Evolutionary conservation across 2,797 vertebrate species (phyloP), one percentile per base, ranked within the genome.

Genomic region (Galagoides demidoff): DNA sequence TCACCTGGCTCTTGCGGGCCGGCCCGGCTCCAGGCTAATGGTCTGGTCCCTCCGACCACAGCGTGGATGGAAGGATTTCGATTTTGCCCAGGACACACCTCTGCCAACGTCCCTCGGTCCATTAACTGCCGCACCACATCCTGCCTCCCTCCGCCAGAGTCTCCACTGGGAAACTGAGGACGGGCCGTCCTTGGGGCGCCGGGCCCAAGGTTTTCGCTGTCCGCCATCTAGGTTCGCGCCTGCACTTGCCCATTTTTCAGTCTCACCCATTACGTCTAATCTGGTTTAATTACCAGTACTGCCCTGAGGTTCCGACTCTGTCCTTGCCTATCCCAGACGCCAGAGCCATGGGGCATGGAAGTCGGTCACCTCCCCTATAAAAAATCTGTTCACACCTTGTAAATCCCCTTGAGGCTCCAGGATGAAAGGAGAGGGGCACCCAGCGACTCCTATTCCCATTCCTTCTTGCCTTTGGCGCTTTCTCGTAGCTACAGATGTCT

Each of bases 21-120:
- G 25, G 88, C 88, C 94, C 2, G 95, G 91, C 96, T 97, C 97
- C 97, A 96, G 92, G 85, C 74, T 97, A 98, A 97, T 97, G 96
- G 95, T 95, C 96, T 94, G 61, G 88, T 95, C 76, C 27, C 96
- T 98, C 97, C 96, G 96, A 74, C 97, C 97, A 84, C 97, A 98
- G 79, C 57, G 70, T 77, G 91, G 97, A 97, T 91, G 74, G 86
- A 7, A 95, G 82, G 68, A 94, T 85, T 98, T 98, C 97, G 97
- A 98, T 97, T 96, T 84, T 89, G 85, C 49, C 84, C 78, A 64
- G 88, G 83, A 94, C 64, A 82, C n/a, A 52, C 49, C 79, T 93
- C 79, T 52, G 83, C 95, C 97, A 96, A 96, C 16, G 90, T 76
- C 96, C 22, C 39, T 43, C 23, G 77, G 90, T 97, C 97, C 97